These are phyloP conservation scores for Akabosia matsudoensis DNA, from an alignment of 1,140 invertebrate species.

Conservation along the genomic window DNA sequence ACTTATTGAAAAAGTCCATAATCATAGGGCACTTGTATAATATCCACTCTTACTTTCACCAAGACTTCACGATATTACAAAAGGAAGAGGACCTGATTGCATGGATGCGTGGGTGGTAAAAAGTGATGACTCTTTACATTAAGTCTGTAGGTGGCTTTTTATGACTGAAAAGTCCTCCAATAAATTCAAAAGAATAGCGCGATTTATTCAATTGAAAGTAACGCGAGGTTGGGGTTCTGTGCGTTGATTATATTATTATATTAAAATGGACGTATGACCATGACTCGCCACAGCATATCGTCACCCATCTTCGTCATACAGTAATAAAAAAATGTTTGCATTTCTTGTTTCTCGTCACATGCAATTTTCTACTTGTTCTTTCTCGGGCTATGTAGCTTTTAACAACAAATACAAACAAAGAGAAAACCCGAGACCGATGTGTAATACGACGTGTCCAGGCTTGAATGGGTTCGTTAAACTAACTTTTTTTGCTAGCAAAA, in stretches of 20 bases:
- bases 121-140: background rate
- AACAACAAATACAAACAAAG: background rate
- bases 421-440: background rate
- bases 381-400: too few relatives aligned
- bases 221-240: too few relatives aligned
- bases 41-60: too few relatives aligned
- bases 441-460: background rate
- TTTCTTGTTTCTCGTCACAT: too few relatives aligned
- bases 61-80: too few relatives aligned
- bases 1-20: too few relatives aligned
- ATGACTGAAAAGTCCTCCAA: background rate
- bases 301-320: too few relatives aligned
- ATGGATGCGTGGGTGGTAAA: background rate
- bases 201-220: background rate
- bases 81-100: background rate
- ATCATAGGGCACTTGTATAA: too few relatives aligned
- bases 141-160: background rate
- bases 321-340: too few relatives aligned
- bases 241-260: too few relatives aligned
- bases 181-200: background rate
- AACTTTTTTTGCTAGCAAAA: background rate
- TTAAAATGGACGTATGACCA: too few relatives aligned
- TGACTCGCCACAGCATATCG: too few relatives aligned
- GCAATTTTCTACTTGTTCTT: background rate
- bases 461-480: background rate